Evolutionary conservation across 2,113 vertebrate species (phyloP).

Genomic region (Cynopterus brachyotis): DNA sequence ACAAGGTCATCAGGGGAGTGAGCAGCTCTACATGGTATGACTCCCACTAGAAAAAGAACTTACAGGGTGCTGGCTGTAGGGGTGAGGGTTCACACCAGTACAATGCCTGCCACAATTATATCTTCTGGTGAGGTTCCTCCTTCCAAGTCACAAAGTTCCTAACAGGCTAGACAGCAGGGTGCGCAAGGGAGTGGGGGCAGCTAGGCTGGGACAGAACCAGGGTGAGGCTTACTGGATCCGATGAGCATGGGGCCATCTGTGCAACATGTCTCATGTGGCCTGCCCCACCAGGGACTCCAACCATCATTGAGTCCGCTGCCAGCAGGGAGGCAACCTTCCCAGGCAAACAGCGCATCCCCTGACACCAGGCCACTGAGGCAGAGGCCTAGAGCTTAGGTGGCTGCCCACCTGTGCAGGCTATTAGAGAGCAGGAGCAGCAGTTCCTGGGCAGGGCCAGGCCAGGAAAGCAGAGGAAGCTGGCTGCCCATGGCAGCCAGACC

Average conservation of each 20-base stretch:
- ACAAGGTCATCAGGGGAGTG: background rate
- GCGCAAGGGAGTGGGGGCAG: background rate
- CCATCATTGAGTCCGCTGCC: background rate
- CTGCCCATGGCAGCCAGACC: background rate
- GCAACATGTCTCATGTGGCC: background rate
- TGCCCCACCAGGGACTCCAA: background rate
- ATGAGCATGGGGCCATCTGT: background rate
- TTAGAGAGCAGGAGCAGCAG: background rate
- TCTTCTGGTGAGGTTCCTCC: background rate
- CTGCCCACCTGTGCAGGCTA: background rate
- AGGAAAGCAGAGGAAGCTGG: background rate
- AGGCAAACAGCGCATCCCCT: background rate
- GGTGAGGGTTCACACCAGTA: background rate
- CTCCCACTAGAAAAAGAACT: background rate
- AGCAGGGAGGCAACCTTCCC: conserved; percentile 32
- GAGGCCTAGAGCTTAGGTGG: background rate
- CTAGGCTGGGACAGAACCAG: background rate
- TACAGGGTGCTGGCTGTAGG: background rate
- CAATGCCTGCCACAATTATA: too few relatives aligned
- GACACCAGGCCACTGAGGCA: conserved; percentile 31
- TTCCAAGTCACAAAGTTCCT: background rate
- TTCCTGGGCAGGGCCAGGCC: background rate
- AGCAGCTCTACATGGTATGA: background rate
- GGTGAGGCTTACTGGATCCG: background rate
- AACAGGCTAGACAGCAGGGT: background rate